phyloP scores from a whole-genome alignment of 2,888 invertebrate genomes.

The Drosophila bunnanda region DNA sequence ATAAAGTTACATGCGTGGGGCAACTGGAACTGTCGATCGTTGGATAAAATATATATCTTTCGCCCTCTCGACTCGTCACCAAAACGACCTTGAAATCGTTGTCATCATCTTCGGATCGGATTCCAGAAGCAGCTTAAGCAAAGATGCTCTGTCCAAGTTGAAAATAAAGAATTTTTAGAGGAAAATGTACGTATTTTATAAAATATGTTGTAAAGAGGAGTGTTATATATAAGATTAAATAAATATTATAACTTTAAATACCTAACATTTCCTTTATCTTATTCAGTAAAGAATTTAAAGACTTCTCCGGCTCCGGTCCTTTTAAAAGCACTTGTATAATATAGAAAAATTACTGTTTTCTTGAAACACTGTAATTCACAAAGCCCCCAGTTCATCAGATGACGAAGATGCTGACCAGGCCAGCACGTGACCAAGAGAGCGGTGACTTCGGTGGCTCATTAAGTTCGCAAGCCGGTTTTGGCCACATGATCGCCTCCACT shows the following conservation, averaged over 20 bases:
- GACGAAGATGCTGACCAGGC: slow-evolving; percentile 32
- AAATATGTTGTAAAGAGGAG: background rate
- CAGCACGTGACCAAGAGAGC: slow-evolving; percentile 63
- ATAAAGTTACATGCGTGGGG: slow-evolving; percentile 63
- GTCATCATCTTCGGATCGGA: slow-evolving; percentile 17
- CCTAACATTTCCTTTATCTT: background rate
- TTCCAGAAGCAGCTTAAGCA: slow-evolving; percentile 9
- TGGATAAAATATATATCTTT: slow-evolving; percentile 6
- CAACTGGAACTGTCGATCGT: slow-evolving; percentile 2
- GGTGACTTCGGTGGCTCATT: slow-evolving; percentile 51
- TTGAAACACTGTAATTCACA: slow-evolving; percentile 14
- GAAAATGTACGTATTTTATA: background rate
- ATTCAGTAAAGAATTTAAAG: background rate
- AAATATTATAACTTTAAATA: background rate
- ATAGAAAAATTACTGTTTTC: background rate
- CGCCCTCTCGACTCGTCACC: slow-evolving; percentile 28
- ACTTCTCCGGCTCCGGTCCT: background rate
- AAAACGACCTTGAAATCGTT: slow-evolving; percentile 55
- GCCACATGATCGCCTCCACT: slow-evolving; percentile 10
- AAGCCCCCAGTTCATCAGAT: slow-evolving; percentile 27
- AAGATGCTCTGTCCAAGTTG: slow-evolving; percentile 13
- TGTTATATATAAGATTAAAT: background rate
- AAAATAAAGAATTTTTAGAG: background rate
- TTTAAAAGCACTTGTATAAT: background rate
- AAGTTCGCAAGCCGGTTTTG: slow-evolving; percentile 63